A percentile compares a stretch with the other conserved stretches of the same genome.
These are phyloP conservation scores for Trematomus loennbergii DNA, from an alignment of 2,113 vertebrate genomes.

Conservation along the genomic window DNA sequence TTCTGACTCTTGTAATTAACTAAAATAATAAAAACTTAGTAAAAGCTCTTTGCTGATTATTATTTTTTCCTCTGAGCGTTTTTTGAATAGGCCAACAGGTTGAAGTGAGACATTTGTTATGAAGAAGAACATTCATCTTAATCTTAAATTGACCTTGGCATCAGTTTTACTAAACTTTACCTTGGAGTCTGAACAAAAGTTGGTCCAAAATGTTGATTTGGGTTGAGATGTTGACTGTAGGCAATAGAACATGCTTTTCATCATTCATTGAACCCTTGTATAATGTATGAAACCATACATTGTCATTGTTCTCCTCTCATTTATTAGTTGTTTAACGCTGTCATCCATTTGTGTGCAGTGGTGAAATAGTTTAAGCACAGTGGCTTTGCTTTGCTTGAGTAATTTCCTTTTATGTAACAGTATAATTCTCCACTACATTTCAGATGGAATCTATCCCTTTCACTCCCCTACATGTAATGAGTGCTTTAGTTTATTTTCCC, in stretches of 20 bases:
- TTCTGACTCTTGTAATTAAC: constrained; percentile 51
- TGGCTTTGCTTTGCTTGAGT: not conserved
- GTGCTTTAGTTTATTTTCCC: not conserved
- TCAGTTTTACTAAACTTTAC: not conserved
- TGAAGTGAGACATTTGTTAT: not conserved
- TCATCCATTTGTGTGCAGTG: not conserved
- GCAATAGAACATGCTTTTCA: not conserved
- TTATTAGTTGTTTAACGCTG: not conserved
- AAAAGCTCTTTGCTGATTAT: not conserved
- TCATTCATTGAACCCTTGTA: not conserved
- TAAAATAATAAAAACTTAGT: constrained; percentile 35
- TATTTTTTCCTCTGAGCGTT: not conserved
- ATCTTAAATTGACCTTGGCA: not conserved
- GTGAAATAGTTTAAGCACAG: not conserved
- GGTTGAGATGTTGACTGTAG: not conserved
- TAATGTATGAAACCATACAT: not conserved
- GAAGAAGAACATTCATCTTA: too few relatives aligned
- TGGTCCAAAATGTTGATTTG: not conserved
- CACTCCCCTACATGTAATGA: not conserved
- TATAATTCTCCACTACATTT: not conserved
- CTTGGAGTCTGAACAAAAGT: too few relatives aligned
- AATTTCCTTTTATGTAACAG: not conserved
- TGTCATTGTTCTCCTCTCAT: not conserved
- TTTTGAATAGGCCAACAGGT: not conserved
- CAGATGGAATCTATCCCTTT: not conserved